A percentile compares a stretch with the other conserved stretches of the same genome.
phyloP scores from a whole-genome alignment of 2,888 invertebrate genomes.

The Watsonalla cultraria region DNA sequence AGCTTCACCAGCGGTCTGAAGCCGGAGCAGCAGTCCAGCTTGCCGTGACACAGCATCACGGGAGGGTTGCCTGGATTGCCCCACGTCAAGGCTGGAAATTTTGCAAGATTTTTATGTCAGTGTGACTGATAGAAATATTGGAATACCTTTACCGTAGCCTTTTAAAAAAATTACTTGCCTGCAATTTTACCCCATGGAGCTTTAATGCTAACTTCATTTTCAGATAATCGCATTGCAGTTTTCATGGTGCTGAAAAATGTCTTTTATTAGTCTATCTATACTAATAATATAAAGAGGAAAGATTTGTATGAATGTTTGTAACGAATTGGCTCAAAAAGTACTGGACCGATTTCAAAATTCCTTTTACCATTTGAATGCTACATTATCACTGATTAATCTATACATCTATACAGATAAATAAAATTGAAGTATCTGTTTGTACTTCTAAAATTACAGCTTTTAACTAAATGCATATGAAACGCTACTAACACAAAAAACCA shows the following conservation, averaged over 20 bases:
- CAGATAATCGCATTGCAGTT: constrained; percentile 21
- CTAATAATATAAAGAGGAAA: too few species aligned
- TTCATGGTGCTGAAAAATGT: constrained; percentile 24
- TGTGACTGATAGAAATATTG: not conserved
- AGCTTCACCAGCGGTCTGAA: constrained; percentile 76
- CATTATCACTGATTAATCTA: too few species aligned
- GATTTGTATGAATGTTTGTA: too few species aligned
- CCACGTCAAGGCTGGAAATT: constrained; percentile 76
- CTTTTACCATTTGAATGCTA: too few species aligned
- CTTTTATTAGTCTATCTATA: too few species aligned
- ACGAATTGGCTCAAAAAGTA: too few species aligned
- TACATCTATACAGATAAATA: too few species aligned
- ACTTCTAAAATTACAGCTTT: too few species aligned
- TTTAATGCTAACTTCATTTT: constrained; percentile 42
- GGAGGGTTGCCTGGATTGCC: constrained; percentile 69
- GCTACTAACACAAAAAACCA: too few species aligned
- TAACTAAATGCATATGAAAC: too few species aligned
- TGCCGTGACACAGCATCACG: constrained; percentile 78
- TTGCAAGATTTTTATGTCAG: not conserved
- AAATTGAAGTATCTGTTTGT: too few species aligned
- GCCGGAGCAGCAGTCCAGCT: constrained; percentile 78
- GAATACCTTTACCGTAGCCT: not conserved
- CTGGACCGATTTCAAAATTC: too few species aligned
- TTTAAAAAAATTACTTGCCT: constrained; percentile 16
- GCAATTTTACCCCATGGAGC: constrained; percentile 55